Evolutionary conservation across 2,888 invertebrate species (phyloP).

Genomic region (Brachynemurus nebulosus): DNA sequence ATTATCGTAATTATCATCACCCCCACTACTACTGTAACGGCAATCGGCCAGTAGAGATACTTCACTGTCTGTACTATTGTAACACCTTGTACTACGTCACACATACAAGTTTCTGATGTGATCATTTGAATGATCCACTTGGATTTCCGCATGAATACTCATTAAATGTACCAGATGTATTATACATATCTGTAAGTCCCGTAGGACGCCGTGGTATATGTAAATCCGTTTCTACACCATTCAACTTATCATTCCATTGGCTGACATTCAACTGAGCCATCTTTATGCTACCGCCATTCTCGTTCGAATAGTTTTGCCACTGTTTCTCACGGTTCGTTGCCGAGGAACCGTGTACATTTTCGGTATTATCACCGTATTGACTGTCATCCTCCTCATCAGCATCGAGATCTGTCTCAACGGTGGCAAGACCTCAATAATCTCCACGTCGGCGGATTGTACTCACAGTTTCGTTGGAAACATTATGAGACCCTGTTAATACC

Average conservation of each 20-base stretch:
- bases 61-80: slow-evolving; percentile 48
- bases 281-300: slow-evolving; percentile 16
- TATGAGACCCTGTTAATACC: slow-evolving; percentile 10
- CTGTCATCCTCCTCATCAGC: slow-evolving; percentile 45
- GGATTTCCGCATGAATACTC: slow-evolving; percentile 9
- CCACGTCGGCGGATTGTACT: slow-evolving; percentile 42
- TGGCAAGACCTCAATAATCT: slow-evolving; percentile 57
- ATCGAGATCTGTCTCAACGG: slow-evolving; percentile 42
- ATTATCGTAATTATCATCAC: slow-evolving; percentile 41
- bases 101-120: slow-evolving; percentile 21
- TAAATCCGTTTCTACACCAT: slow-evolving; percentile 38
- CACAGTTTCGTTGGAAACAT: slow-evolving; percentile 27
- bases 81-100: slow-evolving; percentile 21
- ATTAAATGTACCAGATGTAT: slow-evolving; percentile 34
- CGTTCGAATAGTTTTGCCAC: slow-evolving; percentile 25
- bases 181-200: slow-evolving; percentile 35
- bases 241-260: slow-evolving; percentile 9
- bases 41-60: slow-evolving; percentile 57
- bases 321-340: slow-evolving; percentile 14
- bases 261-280: slow-evolving; percentile 1
- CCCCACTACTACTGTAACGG: slow-evolving; percentile 57
- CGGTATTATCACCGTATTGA: slow-evolving; percentile 30
- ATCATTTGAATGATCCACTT: slow-evolving; percentile 15
- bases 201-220: slow-evolving; percentile 44
- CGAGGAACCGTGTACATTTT: slow-evolving; percentile 21